These are phyloP conservation scores for Himalopsyche kuldschensis DNA, from an alignment of 2,888 invertebrate genomes.

Conservation along the genomic window DNA sequence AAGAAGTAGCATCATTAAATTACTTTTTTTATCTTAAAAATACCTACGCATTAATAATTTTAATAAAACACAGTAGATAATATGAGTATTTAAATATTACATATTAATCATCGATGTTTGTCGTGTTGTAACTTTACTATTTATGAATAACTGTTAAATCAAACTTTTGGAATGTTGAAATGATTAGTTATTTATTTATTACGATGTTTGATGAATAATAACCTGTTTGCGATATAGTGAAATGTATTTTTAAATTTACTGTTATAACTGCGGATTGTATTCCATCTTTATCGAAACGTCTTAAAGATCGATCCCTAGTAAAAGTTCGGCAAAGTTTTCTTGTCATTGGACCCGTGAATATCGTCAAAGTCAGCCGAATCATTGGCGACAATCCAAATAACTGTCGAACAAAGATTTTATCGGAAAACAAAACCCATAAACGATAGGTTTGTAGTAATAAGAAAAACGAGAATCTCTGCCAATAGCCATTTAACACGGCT, in stretches of 20 bases:
- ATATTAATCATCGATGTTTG: too few relatives aligned
- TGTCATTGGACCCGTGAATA: neutral
- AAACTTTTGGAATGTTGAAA: too few relatives aligned
- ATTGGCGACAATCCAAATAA: conserved; percentile 23
- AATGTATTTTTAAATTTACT: neutral
- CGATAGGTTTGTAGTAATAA: neutral
- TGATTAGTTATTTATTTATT: too few relatives aligned
- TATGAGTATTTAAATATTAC: too few relatives aligned
- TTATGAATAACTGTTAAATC: too few relatives aligned
- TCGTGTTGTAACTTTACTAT: too few relatives aligned
- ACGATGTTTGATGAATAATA: too few relatives aligned
- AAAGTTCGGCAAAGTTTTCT: neutral
- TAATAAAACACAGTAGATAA: too few relatives aligned
- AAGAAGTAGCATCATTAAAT: too few relatives aligned
- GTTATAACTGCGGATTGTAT: neutral
- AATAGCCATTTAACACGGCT: neutral
- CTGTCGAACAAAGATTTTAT: conserved; percentile 29
- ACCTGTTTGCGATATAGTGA: neutral
- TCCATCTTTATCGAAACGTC: neutral
- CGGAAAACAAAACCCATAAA: conserved; percentile 32
- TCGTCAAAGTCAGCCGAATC: neutral
- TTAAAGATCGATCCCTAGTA: neutral
- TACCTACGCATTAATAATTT: too few relatives aligned
- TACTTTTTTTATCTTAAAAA: too few relatives aligned
- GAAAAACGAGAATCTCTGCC: neutral